phyloP scores from a whole-genome alignment of 2,113 vertebrate genomes.

The Tragelaphus strepsiceros region DNA sequence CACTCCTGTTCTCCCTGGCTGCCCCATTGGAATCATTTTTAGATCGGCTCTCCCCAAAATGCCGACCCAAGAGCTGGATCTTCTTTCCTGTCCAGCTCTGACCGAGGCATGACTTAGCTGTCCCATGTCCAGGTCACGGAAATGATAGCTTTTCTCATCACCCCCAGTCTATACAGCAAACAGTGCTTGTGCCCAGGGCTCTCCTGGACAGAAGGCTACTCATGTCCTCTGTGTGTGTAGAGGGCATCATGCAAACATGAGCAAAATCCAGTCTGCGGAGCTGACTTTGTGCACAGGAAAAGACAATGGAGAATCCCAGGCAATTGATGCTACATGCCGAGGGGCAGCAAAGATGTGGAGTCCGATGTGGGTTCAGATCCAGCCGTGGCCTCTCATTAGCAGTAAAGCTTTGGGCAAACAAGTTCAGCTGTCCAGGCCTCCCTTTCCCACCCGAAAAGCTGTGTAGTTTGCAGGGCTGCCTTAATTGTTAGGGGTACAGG shows the following conservation, averaged over 20 bases:
- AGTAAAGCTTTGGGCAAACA: neutral
- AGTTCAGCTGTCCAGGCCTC: neutral
- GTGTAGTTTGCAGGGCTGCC: neutral
- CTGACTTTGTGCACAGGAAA: rapidly evolving
- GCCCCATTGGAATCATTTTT: too few relatives aligned
- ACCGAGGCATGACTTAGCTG: neutral
- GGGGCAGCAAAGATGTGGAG: neutral
- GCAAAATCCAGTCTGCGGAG: neutral
- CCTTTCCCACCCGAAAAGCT: neutral
- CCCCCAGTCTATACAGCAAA: rapidly evolving
- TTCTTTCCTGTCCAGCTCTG: neutral
- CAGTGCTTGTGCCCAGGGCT: neutral
- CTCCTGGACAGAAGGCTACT: neutral
- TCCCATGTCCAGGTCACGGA: neutral
- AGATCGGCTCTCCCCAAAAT: neutral
- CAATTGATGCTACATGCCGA: neutral
- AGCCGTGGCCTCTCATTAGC: neutral
- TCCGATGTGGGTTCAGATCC: neutral
- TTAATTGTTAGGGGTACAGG: too few relatives aligned
- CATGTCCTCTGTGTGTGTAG: rapidly evolving
- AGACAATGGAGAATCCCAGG: neutral
- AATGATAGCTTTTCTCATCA: neutral
- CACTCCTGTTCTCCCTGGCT: too few relatives aligned
- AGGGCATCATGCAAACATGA: neutral
- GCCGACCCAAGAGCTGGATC: neutral